phyloP scores from a whole-genome alignment of 1,140 invertebrate genomes.

The Thaumetopoea pityocampa region DNA sequence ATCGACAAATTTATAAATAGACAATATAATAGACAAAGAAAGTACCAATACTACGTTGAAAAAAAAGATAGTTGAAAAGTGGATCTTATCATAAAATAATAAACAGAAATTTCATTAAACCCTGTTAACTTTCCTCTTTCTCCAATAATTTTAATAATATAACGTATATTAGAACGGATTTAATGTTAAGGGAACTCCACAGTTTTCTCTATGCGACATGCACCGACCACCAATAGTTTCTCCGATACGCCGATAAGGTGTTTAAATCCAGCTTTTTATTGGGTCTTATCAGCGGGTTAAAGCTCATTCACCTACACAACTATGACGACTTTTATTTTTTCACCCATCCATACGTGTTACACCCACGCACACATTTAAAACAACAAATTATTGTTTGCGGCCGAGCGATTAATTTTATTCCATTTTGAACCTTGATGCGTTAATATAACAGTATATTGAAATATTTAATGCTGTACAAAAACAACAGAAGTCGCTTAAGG shows the following conservation, averaged over 20 bases:
- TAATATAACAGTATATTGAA: neutral
- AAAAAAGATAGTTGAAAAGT: too few species aligned
- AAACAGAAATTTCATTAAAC: too few species aligned
- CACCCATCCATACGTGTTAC: conserved; percentile 24
- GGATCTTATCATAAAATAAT: too few species aligned
- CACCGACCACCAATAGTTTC: conserved; percentile 39
- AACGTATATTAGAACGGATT: too few species aligned
- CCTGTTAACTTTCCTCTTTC: too few species aligned
- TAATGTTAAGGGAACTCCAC: too few species aligned
- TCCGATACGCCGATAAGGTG: conserved; percentile 43
- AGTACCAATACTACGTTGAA: too few species aligned
- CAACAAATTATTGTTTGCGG: conserved; percentile 7
- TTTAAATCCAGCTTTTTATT: conserved; percentile 65
- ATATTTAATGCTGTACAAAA: neutral
- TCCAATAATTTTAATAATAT: too few species aligned
- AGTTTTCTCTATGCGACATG: neutral
- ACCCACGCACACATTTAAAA: conserved; percentile 21
- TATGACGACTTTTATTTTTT: conserved; percentile 9
- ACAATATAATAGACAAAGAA: too few species aligned
- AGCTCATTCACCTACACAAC: conserved; percentile 38
- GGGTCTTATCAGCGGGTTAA: conserved; percentile 41
- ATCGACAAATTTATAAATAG: too few species aligned
- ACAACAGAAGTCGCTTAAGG: conserved; percentile 7
- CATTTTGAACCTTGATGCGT: conserved; percentile 1
- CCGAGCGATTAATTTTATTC: neutral